Conservation (phyloP, 2,113 vertebrate species). For the Pantherophis guttatus region DNA sequence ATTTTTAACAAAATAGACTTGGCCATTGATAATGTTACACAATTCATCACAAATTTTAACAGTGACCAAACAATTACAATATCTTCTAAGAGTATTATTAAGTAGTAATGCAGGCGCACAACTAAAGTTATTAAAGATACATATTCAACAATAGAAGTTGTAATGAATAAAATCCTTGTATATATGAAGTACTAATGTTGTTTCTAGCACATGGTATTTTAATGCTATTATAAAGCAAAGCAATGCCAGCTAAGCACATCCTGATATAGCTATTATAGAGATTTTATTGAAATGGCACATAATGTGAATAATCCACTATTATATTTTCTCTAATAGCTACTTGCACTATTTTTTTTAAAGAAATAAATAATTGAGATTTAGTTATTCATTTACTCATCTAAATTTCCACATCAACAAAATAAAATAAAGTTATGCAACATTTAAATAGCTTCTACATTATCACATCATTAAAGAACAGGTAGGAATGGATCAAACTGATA, state of each 20-base stretch:
- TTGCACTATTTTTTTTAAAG: slow-evolving; percentile 23
- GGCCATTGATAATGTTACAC: neutral
- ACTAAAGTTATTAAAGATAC: neutral
- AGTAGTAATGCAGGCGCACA: neutral
- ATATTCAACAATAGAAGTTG: neutral
- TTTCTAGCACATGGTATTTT: slow-evolving; percentile 24
- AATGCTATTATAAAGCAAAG: slow-evolving; percentile 14
- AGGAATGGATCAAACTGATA: neutral
- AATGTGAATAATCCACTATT: slow-evolving; percentile 17
- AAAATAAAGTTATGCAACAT: neutral
- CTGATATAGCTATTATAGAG: slow-evolving; percentile 11
- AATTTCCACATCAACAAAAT: neutral
- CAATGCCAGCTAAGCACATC: slow-evolving; percentile 20
- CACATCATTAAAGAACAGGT: neutral
- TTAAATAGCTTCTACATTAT: neutral
- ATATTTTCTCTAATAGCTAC: neutral
- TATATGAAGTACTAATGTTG: slow-evolving; percentile 21
- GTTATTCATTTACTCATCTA: neutral
- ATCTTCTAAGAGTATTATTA: neutral
- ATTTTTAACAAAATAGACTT: neutral
- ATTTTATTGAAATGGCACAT: slow-evolving; percentile 16
- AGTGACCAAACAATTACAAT: neutral
- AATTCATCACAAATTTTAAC: neutral
- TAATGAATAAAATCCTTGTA: neutral
- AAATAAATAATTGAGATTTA: neutral